Base-by-base conservation (phyloP, 2,888 invertebrate genomes). In the Parthenolecanium corni region DNA sequence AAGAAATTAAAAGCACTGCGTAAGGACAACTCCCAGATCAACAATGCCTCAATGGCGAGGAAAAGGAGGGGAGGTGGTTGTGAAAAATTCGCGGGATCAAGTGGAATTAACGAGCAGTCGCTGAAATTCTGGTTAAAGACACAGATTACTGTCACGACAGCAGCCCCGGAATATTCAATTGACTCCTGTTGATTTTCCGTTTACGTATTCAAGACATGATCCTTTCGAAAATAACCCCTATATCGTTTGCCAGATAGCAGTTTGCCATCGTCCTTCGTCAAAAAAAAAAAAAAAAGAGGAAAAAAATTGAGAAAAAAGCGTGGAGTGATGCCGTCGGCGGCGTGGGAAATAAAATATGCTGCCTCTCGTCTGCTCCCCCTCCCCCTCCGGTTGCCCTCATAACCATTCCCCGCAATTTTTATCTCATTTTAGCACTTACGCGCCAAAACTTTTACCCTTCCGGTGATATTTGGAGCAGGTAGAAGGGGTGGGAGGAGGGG, bases 101-200 rank as follows among this genome's bases (percentile, higher is more conserved):
- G 9, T 31, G 31, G 31, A 31, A 31, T 31, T 31, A 31, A 31
- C 31, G 31, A 31, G 4, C 31, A 6, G 31, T 31, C 31, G 31
- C 31, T 9, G 9, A 31, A 31, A 31, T 31, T 31, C 31, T 31
- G 31, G 31, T 31, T 31, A 31, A 31, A 31, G 31, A 31, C 31
- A 31, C 31, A 9, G 31, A 31, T 31, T 31, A 31, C 31, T 9
- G 31, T 31, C 31, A 31, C 31, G 4, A 31, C 31, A 6, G 31
- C 31, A 31, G 31, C 5, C 31, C 2, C 25, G 5, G 36, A 58
- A 58, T 49, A 58, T 58, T 58, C 58, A 58, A 58, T 58, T 23
- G 58, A 58, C 58, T 58, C 58, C 58, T 58, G 58, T 58, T 58
- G 58, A 58, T 58, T 47, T 49, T 21, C 49, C 58, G 58, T 58